Base-by-base conservation (phyloP, 1,140 invertebrate species). In the Chrysomallon squamiferum region DNA sequence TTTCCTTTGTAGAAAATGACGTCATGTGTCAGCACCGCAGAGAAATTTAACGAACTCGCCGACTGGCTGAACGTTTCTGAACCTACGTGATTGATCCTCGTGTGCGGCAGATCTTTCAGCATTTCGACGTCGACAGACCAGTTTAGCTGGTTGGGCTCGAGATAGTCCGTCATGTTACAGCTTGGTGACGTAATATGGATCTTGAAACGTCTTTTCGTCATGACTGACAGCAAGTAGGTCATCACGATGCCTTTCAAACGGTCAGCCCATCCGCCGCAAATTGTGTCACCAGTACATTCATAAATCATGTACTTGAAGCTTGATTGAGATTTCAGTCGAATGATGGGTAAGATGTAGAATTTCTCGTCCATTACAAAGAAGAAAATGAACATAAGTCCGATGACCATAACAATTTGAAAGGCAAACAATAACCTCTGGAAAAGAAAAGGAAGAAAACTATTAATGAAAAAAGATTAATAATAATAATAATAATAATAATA, bases 251-350 rank as follows among this genome's bases (percentile, higher is more conserved):
- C 71, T 15, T 61, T 61, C 1, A 68, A 25, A n/a, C 64, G 50
- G n/a, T 72, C 71, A 11, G 49, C 56, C 63, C 62, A 66, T 2
- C 66, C 71, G 4, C 56, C 66, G 41, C 68, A 69, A 0, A 29
- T 13, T 29, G 25, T 7, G 22, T 30, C 29, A 22, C 50, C 50
- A 2, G 22, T 29, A 29, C 62, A 65, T 3, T 56, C 3, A 30
- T 65, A 65, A 20, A 65, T 65, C 7, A 54, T 54, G 50, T 54
- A 54, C 50, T 1, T 20, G 50, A 54, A 15, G 2, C 2, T 15
- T 15, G n/a, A 15, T 18, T 27, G 13, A 27, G 29, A 15, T 3
- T 25, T 30, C 22, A 6, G n/a, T 3, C 1, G 50, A 27, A 27
- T 54, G n/a, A 25, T 27, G 18, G 6, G 6, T 6, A n/a, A 15